Percentiles rank a stretch among this genome's conserved stretches.
These are phyloP conservation scores for Hymenopus coronatus DNA, from an alignment of 2,888 invertebrate genomes.

Conservation along the genomic window DNA sequence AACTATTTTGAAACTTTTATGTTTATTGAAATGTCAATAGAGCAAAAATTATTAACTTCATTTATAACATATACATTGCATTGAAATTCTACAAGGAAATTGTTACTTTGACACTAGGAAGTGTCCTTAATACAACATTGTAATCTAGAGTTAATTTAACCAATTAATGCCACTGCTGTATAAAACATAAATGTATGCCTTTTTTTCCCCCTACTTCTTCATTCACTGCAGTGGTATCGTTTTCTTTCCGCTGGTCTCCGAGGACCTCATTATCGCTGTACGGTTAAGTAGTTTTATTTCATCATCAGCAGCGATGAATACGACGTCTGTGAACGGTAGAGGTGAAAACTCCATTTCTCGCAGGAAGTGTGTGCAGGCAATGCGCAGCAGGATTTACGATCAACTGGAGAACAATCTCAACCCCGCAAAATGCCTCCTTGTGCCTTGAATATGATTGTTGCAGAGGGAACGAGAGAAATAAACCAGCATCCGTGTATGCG, in stretches of 20 bases:
- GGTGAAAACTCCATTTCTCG: not conserved
- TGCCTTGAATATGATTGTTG: not conserved
- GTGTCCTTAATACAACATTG: no score
- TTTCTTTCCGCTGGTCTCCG: not conserved
- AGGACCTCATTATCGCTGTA: not conserved
- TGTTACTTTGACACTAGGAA: no score
- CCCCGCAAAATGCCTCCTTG: not conserved
- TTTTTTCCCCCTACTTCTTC: not conserved
- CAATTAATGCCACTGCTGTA: no score
- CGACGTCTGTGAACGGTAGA: not conserved
- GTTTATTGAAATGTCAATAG: no score
- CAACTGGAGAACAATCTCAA: not conserved
- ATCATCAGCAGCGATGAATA: not conserved
- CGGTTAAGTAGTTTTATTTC: not conserved
- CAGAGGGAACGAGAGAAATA: not conserved
- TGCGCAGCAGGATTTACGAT: not conserved
- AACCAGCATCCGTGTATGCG: not conserved
- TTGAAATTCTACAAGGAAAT: no score
- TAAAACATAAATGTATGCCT: not conserved
- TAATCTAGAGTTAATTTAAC: no score
- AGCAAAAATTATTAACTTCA: no score
- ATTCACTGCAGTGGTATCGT: not conserved
- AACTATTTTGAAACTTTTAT: no score
- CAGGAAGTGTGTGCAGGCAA: not conserved
- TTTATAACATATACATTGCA: no score